Conservation (phyloP, 2,113 vertebrate species). For the Phylloscopus trochiloides region DNA sequence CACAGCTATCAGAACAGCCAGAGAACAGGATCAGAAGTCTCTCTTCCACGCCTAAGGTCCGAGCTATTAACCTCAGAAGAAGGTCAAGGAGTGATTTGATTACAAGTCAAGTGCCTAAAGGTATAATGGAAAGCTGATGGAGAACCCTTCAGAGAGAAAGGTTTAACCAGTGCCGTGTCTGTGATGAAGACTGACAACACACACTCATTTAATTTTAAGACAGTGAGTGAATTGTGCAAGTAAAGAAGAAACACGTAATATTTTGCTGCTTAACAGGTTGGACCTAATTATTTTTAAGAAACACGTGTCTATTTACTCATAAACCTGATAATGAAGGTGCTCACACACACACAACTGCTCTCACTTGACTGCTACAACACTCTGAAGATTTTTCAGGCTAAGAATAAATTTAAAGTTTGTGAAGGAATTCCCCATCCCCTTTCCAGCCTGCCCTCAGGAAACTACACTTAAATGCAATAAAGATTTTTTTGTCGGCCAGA, state of each 20-base stretch:
- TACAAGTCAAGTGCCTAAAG: not conserved
- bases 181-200: not conserved
- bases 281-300: not conserved
- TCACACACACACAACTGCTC: not conserved
- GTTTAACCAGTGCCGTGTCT: not conserved
- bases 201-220: not conserved
- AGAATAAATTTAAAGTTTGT: not conserved
- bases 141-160: not conserved
- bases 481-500: not conserved
- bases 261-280: not conserved
- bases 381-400: not conserved
- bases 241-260: not conserved
- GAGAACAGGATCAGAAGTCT: not conserved
- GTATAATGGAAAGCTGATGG: not conserved
- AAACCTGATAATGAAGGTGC: not conserved
- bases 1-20: not conserved
- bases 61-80: not conserved
- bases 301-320: not conserved
- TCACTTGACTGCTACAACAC: not conserved
- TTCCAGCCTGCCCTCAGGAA: not conserved
- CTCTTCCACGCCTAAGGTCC: accelerated
- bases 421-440: not conserved
- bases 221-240: accelerated
- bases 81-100: not conserved
- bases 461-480: not conserved